Evolutionary conservation across 1,140 invertebrate species (phyloP).

Genomic region (Lasioglossum baleicum): DNA sequence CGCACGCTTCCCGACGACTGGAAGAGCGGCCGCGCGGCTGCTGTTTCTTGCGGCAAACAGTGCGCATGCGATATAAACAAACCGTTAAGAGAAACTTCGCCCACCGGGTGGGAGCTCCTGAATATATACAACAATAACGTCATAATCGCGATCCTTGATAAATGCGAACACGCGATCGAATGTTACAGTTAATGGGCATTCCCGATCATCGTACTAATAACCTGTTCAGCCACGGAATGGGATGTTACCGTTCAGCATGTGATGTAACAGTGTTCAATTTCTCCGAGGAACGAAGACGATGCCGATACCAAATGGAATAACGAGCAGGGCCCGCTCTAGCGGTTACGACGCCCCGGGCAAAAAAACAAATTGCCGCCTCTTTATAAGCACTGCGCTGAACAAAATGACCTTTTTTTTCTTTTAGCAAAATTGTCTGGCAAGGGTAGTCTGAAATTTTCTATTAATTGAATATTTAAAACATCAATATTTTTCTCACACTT

Average conservation of each 20-base stretch:
- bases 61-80: slow-evolving; percentile 72
- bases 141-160: slow-evolving; percentile 32
- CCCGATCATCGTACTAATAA: background rate
- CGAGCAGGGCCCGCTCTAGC: too few relatives aligned
- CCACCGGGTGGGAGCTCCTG: slow-evolving; percentile 37
- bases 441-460: too few relatives aligned
- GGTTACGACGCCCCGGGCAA: too few relatives aligned
- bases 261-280: background rate
- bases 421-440: too few relatives aligned
- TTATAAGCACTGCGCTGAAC: too few relatives aligned
- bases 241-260: background rate
- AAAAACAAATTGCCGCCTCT: too few relatives aligned
- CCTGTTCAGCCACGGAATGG: background rate
- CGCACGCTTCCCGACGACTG: slow-evolving; percentile 70
- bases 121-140: slow-evolving; percentile 27
- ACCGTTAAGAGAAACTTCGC: slow-evolving; percentile 62
- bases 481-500: too few relatives aligned
- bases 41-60: slow-evolving; percentile 35
- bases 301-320: too few relatives aligned
- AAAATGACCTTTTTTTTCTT: too few relatives aligned
- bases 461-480: too few relatives aligned
- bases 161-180: background rate
- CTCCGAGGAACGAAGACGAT: too few relatives aligned
- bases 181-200: background rate
- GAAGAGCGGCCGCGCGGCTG: slow-evolving; percentile 50